Evolutionary conservation across 1,140 invertebrate species (phyloP).

Genomic region (Drosophila nigromelanica): DNA sequence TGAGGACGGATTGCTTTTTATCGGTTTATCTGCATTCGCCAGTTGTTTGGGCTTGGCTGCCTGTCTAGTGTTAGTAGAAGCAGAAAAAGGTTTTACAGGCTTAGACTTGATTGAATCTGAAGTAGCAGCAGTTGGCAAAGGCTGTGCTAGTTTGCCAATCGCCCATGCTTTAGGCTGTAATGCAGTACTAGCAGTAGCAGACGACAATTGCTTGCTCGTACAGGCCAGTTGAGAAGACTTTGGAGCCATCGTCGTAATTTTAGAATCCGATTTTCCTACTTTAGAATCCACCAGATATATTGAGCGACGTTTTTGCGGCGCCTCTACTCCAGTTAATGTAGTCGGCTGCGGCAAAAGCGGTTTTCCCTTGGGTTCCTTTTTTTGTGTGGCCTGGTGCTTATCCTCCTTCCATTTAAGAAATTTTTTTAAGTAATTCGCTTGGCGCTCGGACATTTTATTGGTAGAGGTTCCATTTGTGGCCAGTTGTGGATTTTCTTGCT

Average conservation of each 20-base stretch:
- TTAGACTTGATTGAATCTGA: neutral
- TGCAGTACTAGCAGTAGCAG: neutral
- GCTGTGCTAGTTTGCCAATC: neutral
- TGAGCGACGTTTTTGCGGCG: neutral
- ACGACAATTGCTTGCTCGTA: neutral
- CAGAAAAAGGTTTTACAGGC: neutral
- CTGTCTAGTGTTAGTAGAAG: neutral
- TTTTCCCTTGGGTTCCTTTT: neutral
- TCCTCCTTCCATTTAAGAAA: neutral
- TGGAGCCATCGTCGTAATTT: neutral
- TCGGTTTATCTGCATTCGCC: neutral
- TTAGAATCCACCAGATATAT: slow-evolving; percentile 2
- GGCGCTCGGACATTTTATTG: neutral
- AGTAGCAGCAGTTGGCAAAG: neutral
- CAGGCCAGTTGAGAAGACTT: neutral
- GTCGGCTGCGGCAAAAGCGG: neutral
- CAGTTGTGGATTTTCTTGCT: neutral
- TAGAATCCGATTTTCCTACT: neutral
- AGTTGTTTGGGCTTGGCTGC: neutral
- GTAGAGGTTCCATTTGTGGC: neutral
- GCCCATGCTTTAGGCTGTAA: neutral
- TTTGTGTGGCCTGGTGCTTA: neutral
- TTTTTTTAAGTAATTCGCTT: slow-evolving; percentile 6
- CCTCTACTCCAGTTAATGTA: neutral
- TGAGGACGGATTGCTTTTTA: neutral